Percentiles rank a stretch among this genome's conserved stretches.
phyloP scores from a whole-genome alignment of 2,113 vertebrate genomes.

The Podocnemis expansa region DNA sequence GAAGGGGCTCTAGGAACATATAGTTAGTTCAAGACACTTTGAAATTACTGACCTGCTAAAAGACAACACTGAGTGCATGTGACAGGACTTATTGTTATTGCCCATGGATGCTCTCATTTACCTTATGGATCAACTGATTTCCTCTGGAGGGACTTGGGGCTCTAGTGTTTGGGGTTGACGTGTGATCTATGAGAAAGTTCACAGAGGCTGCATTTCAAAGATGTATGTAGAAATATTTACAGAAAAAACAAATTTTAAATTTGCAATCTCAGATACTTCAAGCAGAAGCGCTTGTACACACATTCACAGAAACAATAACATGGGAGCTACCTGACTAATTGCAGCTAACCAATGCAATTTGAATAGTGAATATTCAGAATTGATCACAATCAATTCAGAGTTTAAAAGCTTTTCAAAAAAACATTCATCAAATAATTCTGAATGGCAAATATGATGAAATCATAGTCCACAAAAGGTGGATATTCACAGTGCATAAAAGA shows the following conservation, averaged over 20 bases:
- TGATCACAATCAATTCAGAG: background rate
- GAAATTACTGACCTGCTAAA: background rate
- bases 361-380: background rate
- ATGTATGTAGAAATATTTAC: background rate
- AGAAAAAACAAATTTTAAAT: background rate
- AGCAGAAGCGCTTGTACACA: background rate
- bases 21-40: background rate
- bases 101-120: no score
- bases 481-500: background rate
- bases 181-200: background rate
- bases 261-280: background rate
- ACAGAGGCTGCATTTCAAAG: background rate
- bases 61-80: background rate
- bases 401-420: background rate
- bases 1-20: background rate
- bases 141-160: background rate
- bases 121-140: background rate
- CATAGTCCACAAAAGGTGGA: background rate
- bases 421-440: background rate
- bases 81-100: background rate
- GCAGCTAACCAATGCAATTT: background rate
- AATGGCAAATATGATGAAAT: background rate
- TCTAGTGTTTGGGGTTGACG: background rate
- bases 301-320: background rate
- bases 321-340: background rate